Conservation (phyloP, 2,113 vertebrate genomes). For the Bos javanicus region DNA sequence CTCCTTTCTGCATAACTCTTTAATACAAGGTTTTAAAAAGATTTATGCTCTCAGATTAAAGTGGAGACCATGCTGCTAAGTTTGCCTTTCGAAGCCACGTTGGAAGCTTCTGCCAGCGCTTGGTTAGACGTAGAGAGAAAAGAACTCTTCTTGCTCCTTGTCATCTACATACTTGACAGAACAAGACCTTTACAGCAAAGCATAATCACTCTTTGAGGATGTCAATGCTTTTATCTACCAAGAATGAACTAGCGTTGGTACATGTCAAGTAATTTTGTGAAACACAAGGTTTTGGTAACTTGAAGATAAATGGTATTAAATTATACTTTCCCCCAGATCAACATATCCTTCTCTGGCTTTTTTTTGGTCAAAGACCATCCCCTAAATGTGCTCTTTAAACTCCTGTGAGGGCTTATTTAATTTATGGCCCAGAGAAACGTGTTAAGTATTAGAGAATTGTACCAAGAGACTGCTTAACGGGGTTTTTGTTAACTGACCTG, state of each 20-base stretch:
- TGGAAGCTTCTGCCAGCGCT: neutral
- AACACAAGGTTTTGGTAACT: neutral
- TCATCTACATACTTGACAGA: neutral
- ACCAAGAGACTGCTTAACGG: neutral
- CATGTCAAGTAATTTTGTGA: neutral
- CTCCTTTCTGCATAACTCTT: neutral
- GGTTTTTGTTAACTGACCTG: slow-evolving; percentile 14
- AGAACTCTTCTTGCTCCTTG: neutral
- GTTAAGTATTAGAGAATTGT: neutral
- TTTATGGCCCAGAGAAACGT: neutral
- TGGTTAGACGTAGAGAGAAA: neutral
- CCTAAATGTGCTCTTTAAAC: neutral
- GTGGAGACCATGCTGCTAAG: neutral
- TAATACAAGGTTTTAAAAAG: neutral
- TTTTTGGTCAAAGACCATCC: neutral
- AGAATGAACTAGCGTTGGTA: neutral
- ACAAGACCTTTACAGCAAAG: neutral
- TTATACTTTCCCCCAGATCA: neutral
- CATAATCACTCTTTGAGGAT: neutral
- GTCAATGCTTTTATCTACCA: neutral
- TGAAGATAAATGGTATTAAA: neutral
- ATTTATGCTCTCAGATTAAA: neutral
- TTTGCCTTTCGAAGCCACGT: neutral
- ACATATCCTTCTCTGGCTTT: neutral
- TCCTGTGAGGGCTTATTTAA: neutral